Evolutionary conservation across 2,888 invertebrate species (phyloP), one percentile per base, ranked within the genome.

Genomic region (Heterodera filipjevi): DNA sequence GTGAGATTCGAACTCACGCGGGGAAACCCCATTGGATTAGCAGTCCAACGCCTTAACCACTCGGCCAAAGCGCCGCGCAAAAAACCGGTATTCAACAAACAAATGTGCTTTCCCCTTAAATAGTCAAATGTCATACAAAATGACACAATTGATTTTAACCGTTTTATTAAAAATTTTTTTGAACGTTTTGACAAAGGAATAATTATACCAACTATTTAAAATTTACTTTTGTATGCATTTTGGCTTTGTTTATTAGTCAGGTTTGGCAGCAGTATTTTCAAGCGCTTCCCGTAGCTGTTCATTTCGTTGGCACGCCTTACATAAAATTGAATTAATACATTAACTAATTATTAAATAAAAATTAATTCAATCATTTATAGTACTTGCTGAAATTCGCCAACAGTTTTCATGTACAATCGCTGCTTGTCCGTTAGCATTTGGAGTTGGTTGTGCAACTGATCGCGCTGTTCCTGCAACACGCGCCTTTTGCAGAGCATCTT

Each of bases 341-440:
- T 59, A 27, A 59, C 22, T 22, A 22, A 49, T 49, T 39, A 39
- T 39, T 39, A 39, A 39, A n/a, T n/a, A n/a, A n/a, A n/a, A n/a
- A n/a, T 12, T 44, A 44, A 44, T 44, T 44, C 5, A 44, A 44
- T 6, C 53, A n/a, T n/a, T n/a, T n/a, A n/a, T n/a, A n/a, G 53
- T 6, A 90, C 91, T 86, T 93, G 92, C 81, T 93, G 93, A 77
- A 94, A 92, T 87, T 94, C 93, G 86, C 93, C 92, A 46, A 94
- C 93, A 64, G 93, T 93, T 71, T 92, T 92, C 68, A 93, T 93
- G 90, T 94, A 95, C 82, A 93, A 92, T 74, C 94, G 91, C 89
- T 94, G 93, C 83, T 93, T 92, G 84, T 94, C 94, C 59, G 91
- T 84, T 64, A 91, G 84, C 78, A 90, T 90, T 27, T 90, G 85